phyloP scores from a whole-genome alignment of 1,140 invertebrate genomes.

The Scaptomyza hsui region DNA sequence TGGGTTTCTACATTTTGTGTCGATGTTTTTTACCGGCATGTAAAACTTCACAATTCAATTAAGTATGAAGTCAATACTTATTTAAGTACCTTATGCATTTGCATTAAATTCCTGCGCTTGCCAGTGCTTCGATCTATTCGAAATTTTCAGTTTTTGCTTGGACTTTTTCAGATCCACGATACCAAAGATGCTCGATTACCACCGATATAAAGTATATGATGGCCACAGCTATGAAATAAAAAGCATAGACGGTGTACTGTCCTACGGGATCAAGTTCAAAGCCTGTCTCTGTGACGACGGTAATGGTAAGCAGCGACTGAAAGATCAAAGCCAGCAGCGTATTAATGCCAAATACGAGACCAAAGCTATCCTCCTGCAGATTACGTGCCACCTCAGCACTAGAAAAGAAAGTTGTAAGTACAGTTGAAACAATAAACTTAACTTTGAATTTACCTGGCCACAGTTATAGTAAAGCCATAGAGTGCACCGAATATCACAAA shows the following conservation, averaged over 20 bases:
- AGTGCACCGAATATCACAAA: constrained; percentile 91
- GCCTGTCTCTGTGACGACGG: constrained; percentile 86
- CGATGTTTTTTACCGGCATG: too few relatives aligned
- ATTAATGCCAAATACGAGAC: constrained; percentile 95
- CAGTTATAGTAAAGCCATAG: constrained; percentile 93
- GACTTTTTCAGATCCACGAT: constrained; percentile 25
- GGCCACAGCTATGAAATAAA: constrained; percentile 74
- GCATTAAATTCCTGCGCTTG: too few relatives aligned
- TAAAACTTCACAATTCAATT: too few relatives aligned
- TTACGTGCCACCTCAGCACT: constrained; percentile 94
- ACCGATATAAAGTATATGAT: constrained; percentile 70
- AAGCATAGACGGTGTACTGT: constrained; percentile 85
- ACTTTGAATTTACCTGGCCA: constrained; percentile 88
- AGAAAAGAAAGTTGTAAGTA: constrained; percentile 54
- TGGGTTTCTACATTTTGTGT: too few relatives aligned
- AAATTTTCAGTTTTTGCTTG: constrained; percentile 44
- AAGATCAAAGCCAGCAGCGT: constrained; percentile 91
- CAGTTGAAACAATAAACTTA: neutral
- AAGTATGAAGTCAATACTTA: too few relatives aligned
- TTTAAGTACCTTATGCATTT: neutral
- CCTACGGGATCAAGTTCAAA: constrained; percentile 80
- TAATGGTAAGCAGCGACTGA: constrained; percentile 91
- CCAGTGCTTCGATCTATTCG: constrained; percentile 30
- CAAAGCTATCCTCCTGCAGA: constrained; percentile 92
- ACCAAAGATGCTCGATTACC: constrained; percentile 60